Conservation (phyloP, 2,797 vertebrate species). For the Pampus argenteus region DNA sequence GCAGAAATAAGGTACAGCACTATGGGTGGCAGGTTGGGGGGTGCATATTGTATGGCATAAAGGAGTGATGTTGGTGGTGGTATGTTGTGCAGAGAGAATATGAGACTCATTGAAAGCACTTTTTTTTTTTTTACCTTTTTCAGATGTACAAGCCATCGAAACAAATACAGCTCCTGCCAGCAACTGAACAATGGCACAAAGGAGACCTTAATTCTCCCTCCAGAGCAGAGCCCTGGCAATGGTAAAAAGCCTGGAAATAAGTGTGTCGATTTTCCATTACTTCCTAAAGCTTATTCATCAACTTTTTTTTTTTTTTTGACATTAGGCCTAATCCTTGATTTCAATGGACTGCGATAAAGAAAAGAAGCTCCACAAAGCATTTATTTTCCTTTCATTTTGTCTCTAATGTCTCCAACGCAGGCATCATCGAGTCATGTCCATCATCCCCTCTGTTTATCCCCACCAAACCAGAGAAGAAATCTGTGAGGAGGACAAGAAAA, state of each 20-base stretch:
- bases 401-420: slow-evolving; percentile 59
- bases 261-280: slow-evolving; percentile 68
- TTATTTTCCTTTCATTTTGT: slow-evolving; percentile 29
- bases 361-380: slow-evolving; percentile 42
- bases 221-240: slow-evolving; percentile 63
- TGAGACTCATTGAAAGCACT: slow-evolving; percentile 53
- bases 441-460: slow-evolving; percentile 85
- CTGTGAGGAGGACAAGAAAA: slow-evolving; percentile 61
- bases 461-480: slow-evolving; percentile 71
- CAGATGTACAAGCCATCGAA: slow-evolving; percentile 82
- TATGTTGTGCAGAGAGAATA: slow-evolving; percentile 30
- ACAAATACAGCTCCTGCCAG: slow-evolving; percentile 80
- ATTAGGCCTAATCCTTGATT: slow-evolving; percentile 54
- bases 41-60: slow-evolving; percentile 41
- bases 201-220: slow-evolving; percentile 71
- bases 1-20: slow-evolving; percentile 19
- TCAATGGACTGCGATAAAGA: slow-evolving; percentile 45
- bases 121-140: slow-evolving; percentile 73
- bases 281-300: slow-evolving; percentile 73
- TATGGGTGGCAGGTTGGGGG: no score
- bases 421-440: slow-evolving; percentile 65
- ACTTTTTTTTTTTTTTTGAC: slow-evolving; percentile 60
- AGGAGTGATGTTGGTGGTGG: slow-evolving; percentile 41
- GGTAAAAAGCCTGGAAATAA: slow-evolving; percentile 74
- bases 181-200: slow-evolving; percentile 76